Base-by-base conservation (phyloP, 2,797 vertebrate genomes). In the Echeneis naucrates region DNA sequence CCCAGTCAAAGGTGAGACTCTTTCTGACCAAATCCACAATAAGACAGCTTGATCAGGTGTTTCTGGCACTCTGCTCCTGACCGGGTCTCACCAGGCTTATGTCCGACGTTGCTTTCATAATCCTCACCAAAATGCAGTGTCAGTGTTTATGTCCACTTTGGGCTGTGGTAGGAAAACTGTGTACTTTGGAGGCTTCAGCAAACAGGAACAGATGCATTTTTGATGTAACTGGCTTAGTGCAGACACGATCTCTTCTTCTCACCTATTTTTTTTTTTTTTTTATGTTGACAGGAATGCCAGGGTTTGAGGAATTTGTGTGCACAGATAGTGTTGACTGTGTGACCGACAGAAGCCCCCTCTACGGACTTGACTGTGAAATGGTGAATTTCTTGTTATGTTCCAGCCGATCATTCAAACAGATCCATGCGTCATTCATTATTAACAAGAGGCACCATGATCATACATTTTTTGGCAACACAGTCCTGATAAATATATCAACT, bases 361-460 rank as follows among this genome's bases (percentile, higher is more conserved):
- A 94, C 6, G 97, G 97, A 56, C 90, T 99, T 21, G 96, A 98
- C 74, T 98, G 96, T 92, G 97, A 98, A 92, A 97, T 99, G 97
- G 97, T 97, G 91, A 91, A 91, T 32, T 5, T 0, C 23, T 51
- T 14, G 14, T 12, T 14, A 24, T 14, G n/a, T n/a, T n/a, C n/a
- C n/a, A n/a, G n/a, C n/a, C n/a, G n/a, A n/a, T n/a, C n/a, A 23
- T 13, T 48, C 45, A 48, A 13, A 24, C 23, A 14, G 2, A 13
- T 47, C 21, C 45, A 23, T 23, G 4, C 23, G 47, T 47, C 45
- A 23, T 23, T 1, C 45, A 23, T 47, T 47, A 23, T 12, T 23
- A 21, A 47, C 10, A 5, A 21, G 19, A n/a, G 17, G 13, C 3
- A 10, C 42, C 21, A 24, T 24, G 45, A 10, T 45, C 19, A 8